phyloP scores from a whole-genome alignment of 1,140 invertebrate species.

The Arctopsyche grandis region DNA sequence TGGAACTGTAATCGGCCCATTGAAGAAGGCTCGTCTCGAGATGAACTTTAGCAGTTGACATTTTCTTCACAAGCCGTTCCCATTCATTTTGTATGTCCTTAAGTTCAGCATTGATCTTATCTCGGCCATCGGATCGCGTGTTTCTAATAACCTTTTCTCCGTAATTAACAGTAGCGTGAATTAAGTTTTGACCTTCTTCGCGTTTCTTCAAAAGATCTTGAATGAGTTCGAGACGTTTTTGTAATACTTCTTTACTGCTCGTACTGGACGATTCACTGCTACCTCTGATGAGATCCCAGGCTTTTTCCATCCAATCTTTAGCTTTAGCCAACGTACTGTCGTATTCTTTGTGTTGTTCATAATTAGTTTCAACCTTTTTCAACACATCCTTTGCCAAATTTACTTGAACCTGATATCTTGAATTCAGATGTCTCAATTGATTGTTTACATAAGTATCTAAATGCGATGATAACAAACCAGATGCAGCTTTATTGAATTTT shows the following conservation, averaged over 20 bases:
- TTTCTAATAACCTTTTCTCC: conserved; percentile 92
- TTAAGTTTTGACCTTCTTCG: conserved; percentile 90
- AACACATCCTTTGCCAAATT: conserved; percentile 93
- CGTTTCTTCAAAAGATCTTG: conserved; percentile 85
- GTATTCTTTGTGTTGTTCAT: conserved; percentile 88
- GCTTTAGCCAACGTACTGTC: conserved; percentile 82
- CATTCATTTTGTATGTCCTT: conserved; percentile 93
- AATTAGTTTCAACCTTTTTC: conserved; percentile 91
- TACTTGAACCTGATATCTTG: conserved; percentile 88
- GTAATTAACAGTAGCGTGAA: conserved; percentile 90
- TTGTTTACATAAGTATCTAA: conserved; percentile 92
- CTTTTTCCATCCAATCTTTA: conserved; percentile 89
- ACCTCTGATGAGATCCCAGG: conserved; percentile 83
- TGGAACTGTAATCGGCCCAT: conserved; percentile 96
- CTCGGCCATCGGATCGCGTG: conserved; percentile 88
- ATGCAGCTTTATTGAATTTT: conserved; percentile 82
- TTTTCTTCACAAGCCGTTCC: conserved; percentile 91
- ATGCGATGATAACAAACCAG: conserved; percentile 81
- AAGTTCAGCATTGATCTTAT: conserved; percentile 86
- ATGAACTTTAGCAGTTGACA: conserved; percentile 92
- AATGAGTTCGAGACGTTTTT: conserved; percentile 82
- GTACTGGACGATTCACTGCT: conserved; percentile 82
- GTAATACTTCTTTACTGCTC: conserved; percentile 84
- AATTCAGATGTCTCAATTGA: conserved; percentile 89
- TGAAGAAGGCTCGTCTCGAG: conserved; percentile 91